Evolutionary conservation across 2,113 vertebrate genomes (phyloP).

Genomic region (Nesogale talazaci): DNA sequence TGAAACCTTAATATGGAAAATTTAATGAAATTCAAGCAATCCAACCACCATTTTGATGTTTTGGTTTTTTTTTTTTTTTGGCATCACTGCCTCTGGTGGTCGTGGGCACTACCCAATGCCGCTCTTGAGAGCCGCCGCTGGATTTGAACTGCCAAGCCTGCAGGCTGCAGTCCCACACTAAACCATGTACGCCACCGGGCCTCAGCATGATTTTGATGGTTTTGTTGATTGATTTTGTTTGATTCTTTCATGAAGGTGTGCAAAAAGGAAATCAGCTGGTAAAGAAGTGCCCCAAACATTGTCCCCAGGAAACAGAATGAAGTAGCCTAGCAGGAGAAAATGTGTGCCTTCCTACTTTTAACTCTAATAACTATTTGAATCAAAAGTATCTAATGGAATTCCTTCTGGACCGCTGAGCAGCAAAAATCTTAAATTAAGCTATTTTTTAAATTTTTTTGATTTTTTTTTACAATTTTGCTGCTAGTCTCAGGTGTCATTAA

Average conservation of each 20-base stretch:
- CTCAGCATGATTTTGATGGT: too few relatives aligned
- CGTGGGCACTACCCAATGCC: too few relatives aligned
- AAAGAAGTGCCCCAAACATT: too few relatives aligned
- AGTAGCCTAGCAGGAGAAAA: background rate
- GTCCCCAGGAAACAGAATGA: background rate
- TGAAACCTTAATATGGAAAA: conserved; percentile 48
- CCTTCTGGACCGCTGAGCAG: background rate
- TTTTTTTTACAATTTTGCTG: background rate
- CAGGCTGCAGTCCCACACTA: too few relatives aligned
- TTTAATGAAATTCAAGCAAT: background rate
- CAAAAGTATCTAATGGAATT: background rate
- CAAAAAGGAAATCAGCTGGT: conserved; percentile 66
- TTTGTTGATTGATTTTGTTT: background rate
- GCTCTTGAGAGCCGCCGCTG: too few relatives aligned
- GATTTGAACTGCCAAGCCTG: too few relatives aligned
- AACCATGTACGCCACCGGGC: too few relatives aligned
- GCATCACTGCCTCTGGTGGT: too few relatives aligned
- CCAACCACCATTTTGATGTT: conserved; percentile 28
- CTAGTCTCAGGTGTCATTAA: background rate
- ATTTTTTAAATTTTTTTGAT: background rate
- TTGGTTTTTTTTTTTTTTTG: too few relatives aligned
- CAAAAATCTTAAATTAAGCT: background rate
- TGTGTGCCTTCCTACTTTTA: conserved; percentile 23
- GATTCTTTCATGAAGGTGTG: conserved; percentile 67
- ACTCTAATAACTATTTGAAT: background rate